Evolutionary conservation across 64 coral and sea anemone species (phyloP).

Genomic region (Pachyseris speciosa): DNA sequence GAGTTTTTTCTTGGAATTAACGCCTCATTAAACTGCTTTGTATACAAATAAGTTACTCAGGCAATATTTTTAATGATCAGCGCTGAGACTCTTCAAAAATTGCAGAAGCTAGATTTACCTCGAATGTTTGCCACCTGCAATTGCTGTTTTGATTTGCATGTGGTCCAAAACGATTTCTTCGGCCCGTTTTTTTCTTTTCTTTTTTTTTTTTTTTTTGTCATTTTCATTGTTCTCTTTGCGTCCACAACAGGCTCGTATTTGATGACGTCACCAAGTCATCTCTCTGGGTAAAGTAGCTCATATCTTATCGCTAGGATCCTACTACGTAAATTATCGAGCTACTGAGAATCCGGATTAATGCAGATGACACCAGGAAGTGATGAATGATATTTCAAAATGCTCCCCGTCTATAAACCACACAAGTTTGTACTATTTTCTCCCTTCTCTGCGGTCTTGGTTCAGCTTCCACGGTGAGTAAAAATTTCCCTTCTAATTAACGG

Average conservation of each 20-base stretch:
- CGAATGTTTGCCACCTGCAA: not conserved
- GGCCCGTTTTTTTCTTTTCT: too few relatives aligned
- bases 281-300: not conserved
- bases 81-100: not conserved
- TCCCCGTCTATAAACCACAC: not conserved
- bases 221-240: not conserved
- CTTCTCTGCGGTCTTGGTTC: not conserved
- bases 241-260: too few relatives aligned
- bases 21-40: constrained; percentile 3
- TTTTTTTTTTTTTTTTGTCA: not conserved
- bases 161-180: too few relatives aligned
- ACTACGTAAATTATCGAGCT: not conserved
- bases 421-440: not conserved
- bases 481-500: not conserved
- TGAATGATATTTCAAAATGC: not conserved
- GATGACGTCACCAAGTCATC: not conserved
- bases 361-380: not conserved
- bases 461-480: not conserved
- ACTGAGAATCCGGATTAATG: not conserved
- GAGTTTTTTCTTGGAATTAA: constrained; percentile 32
- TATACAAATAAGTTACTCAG: not conserved
- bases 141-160: not conserved
- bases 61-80: not conserved
- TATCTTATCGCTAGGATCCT: not conserved
- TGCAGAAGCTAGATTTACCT: not conserved